Base-by-base conservation (phyloP, 1,140 invertebrate species). In the Tetranychus cinnabarinus region DNA sequence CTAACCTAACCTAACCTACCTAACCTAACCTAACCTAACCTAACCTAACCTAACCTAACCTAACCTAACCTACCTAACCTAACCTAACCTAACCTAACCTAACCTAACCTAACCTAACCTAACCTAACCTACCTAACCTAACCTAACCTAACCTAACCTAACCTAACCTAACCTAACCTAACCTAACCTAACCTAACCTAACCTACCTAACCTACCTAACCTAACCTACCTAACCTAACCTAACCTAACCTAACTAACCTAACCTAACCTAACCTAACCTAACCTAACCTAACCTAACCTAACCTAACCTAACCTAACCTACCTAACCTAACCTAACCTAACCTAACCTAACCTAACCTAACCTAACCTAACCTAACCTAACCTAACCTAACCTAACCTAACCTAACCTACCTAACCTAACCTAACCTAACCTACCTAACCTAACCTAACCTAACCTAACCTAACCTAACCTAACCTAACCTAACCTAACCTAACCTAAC, bases 381-480 rank as follows among this genome's bases (percentile, higher is more conserved):
- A 68, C 68, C 62, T 65, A 69, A 69, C 68, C 66, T 65, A 69
- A 69, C 68, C 66, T 59, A 59, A 36, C 58, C 31, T 13, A 59
- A 65, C 56, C 64, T 68, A 69, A 67, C 65, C 64, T 66, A 68
- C 66, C 65, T 64, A 68, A 69, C 68, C 66, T 68, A 69, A 69
- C 68, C 65, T 64, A 67, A 69, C 66, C 65, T 66, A 69, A 68
- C 68, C 63, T 64, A 57, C 37, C 65, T 58, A 65, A 65, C 56
- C 56, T 60, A 61, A 67, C 65, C 63, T 58, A 63, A 63, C 59
- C 62, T 61, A 59, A 63, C 45, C 45, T 46, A 46, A 46, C 45
- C 45, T 46, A 46, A 46, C 45, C 45, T 46, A 46, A 46, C 45
- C 45, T 46, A 46, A 46, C 45, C 45, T 46, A 46, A 46, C 45